Evolutionary conservation across 2,888 invertebrate genomes (phyloP).

Genomic region (Ochropleura plecta): DNA sequence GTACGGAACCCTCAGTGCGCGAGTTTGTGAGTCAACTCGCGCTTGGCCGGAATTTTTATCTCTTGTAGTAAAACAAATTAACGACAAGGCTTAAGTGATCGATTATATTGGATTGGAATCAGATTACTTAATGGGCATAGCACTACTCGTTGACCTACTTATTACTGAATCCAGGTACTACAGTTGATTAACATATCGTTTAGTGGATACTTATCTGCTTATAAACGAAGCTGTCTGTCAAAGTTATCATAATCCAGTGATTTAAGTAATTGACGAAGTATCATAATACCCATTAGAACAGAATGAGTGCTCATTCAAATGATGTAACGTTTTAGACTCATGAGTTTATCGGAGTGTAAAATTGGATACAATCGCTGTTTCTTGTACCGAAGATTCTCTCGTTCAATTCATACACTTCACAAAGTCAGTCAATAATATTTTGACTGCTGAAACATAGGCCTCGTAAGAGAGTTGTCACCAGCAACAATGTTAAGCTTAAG

Average conservation of each 20-base stretch:
- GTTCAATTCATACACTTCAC: background rate
- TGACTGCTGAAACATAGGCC: background rate
- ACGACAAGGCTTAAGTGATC: slow-evolving; percentile 10
- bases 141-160: slow-evolving; percentile 5
- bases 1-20: too few relatives aligned
- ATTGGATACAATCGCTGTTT: background rate
- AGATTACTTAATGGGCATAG: slow-evolving; percentile 13
- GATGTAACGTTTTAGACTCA: background rate
- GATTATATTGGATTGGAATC: slow-evolving; percentile 4
- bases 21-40: too few relatives aligned
- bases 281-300: background rate
- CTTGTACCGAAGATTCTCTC: background rate
- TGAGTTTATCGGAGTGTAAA: slow-evolving; percentile 2
- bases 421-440: background rate
- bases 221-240: slow-evolving; percentile 1
- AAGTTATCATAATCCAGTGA: slow-evolving; percentile 25
- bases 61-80: background rate
- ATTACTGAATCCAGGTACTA: slow-evolving; percentile 5
- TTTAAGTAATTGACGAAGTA: slow-evolving; percentile 4
- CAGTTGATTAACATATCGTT: slow-evolving; percentile 32
- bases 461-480: background rate
- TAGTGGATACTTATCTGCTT: background rate
- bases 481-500: background rate
- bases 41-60: background rate
- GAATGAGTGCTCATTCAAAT: slow-evolving; percentile 12